Evolutionary conservation across 1,140 invertebrate genomes (phyloP).

Genomic region (Drosophila guanche): DNA sequence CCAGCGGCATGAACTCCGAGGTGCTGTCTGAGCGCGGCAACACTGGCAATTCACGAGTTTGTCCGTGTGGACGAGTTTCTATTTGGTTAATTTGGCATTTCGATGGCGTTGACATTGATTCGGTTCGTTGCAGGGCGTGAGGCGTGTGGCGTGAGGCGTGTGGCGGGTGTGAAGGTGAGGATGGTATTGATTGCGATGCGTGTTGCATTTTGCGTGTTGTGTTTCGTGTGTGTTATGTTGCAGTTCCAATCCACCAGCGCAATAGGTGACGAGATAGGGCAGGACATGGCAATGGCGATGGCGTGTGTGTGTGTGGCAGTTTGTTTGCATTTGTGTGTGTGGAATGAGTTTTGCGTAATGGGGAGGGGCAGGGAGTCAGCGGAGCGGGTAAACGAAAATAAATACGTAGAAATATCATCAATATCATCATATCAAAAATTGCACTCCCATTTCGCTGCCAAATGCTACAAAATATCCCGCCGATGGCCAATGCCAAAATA

Average conservation of each 20-base stretch:
- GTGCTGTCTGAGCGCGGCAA: slow-evolving; percentile 91
- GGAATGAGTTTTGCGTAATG: too few relatives aligned
- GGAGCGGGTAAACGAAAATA: slow-evolving; percentile 42
- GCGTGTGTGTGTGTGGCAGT: slow-evolving; percentile 20
- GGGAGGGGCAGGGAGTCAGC: slow-evolving; percentile 4
- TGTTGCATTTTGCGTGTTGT: not conserved
- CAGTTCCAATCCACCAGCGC: slow-evolving; percentile 26
- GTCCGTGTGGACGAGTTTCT: slow-evolving; percentile 89
- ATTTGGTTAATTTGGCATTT: slow-evolving; percentile 86
- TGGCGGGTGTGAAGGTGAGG: slow-evolving; percentile 20
- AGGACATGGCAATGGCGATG: slow-evolving; percentile 14
- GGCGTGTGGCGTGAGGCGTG: not conserved
- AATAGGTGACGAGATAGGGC: slow-evolving; percentile 29
- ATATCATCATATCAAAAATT: not conserved
- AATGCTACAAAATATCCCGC: slow-evolving; percentile 13
- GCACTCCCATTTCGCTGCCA: not conserved
- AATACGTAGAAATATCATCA: slow-evolving; percentile 18
- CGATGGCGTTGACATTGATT: slow-evolving; percentile 34
- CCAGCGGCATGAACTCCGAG: slow-evolving; percentile 94
- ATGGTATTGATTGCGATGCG: slow-evolving; percentile 19
- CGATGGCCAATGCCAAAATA: too few relatives aligned
- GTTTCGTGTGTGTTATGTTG: slow-evolving; percentile 25
- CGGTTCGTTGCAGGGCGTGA: slow-evolving; percentile 20
- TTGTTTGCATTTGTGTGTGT: slow-evolving; percentile 13
- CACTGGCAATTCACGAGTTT: slow-evolving; percentile 85